A percentile compares a stretch with the other conserved stretches of the same genome.
phyloP scores from a whole-genome alignment of 1,140 invertebrate species.

The Cotesia chilonis region DNA sequence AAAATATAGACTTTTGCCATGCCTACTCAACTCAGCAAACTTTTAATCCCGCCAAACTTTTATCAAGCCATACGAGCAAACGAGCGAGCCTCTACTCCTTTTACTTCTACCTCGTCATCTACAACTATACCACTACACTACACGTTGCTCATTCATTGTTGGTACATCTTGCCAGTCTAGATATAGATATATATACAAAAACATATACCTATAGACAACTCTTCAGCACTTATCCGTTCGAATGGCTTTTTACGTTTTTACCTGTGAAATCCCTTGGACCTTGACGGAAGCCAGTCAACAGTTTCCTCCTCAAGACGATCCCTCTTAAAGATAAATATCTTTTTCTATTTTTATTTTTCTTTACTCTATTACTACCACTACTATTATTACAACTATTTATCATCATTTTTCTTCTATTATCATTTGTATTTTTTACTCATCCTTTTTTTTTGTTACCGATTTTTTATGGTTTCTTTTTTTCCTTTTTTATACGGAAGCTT shows the following conservation, averaged over 20 bases:
- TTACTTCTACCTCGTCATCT: constrained; percentile 16
- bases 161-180: neutral
- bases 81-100: neutral
- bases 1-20: constrained; percentile 47
- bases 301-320: constrained; percentile 28
- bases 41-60: neutral
- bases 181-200: neutral
- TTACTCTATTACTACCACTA: constrained; percentile 8
- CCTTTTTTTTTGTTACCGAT: too few relatives aligned
- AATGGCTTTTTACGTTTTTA: constrained; percentile 55
- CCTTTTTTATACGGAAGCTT: neutral
- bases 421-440: constrained; percentile 4
- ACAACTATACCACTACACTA: neutral
- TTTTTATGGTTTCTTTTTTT: neutral
- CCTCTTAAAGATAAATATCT: constrained; percentile 27
- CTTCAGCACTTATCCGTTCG: constrained; percentile 48
- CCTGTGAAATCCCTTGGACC: constrained; percentile 39
- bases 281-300: constrained; percentile 32
- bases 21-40: neutral
- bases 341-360: constrained; percentile 23
- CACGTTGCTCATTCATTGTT: neutral
- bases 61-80: neutral
- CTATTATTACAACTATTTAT: neutral
- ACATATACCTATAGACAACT: constrained; percentile 20
- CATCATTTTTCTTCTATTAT: constrained; percentile 7